Conservation (phyloP, 2,888 invertebrate species). For the Eristalinus sepulchralis region DNA sequence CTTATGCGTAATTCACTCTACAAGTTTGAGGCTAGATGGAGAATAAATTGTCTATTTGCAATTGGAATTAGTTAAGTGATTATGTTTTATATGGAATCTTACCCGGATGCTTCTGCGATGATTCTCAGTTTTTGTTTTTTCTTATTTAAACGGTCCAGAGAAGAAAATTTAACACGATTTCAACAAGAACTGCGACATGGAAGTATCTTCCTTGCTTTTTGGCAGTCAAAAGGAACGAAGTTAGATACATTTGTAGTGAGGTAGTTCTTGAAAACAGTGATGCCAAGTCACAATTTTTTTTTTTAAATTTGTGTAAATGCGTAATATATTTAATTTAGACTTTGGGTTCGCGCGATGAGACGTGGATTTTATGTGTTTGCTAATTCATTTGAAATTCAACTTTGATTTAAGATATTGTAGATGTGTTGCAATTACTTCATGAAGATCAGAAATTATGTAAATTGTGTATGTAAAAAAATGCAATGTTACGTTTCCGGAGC, state of each 20-base stretch:
- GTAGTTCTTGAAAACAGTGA: not conserved
- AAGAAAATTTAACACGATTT: constrained; percentile 74
- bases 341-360: too few relatives aligned
- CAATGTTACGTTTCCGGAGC: too few relatives aligned
- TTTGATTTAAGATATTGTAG: too few relatives aligned
- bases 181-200: constrained; percentile 74
- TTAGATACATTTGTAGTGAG: constrained; percentile 16
- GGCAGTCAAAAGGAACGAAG: constrained; percentile 54
- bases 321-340: not conserved
- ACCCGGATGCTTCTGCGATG: constrained; percentile 71
- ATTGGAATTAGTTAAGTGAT: not conserved
- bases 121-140: constrained; percentile 67
- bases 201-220: constrained; percentile 46
- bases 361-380: too few relatives aligned
- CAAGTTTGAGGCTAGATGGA: not conserved
- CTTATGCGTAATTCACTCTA: not conserved
- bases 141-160: constrained; percentile 61
- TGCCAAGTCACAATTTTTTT: constrained; percentile 3
- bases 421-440: too few relatives aligned
- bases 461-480: too few relatives aligned
- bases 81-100: constrained; percentile 19
- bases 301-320: not conserved
- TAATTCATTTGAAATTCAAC: too few relatives aligned
- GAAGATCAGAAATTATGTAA: too few relatives aligned
- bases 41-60: not conserved